Base-by-base conservation (phyloP, 1,140 invertebrate genomes). In the Bactericera cockerelli region DNA sequence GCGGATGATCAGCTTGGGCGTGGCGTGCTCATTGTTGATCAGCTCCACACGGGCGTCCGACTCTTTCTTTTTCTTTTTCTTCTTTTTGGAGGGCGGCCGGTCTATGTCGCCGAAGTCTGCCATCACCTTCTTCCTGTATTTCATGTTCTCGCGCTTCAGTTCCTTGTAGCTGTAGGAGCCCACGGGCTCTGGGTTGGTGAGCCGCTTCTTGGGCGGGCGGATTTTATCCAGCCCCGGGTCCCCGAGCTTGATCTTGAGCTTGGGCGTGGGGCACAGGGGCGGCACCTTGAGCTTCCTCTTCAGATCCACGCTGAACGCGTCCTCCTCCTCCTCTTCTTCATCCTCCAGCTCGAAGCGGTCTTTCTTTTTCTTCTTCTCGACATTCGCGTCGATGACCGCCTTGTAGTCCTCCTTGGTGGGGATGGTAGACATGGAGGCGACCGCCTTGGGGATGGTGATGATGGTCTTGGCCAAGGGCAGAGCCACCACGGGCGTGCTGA, bases 401-500 rank as follows among this genome's bases (percentile, higher is more conserved):
- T 84, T 81, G 67, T 89, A 89, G 67, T 90, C 87, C 63, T 89
- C 87, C 64, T 83, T 78, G 0, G 86, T 88, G 0, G 86, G 86
- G 65, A 89, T 87, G 25, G 79, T 83, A 0, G 84, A 86, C 83
- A 89, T 87, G 0, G 86, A 89, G 1, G 86, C 84, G 1, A 89
- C 86, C 1, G 87, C 87, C 72, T 89, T 89, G 0, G 87, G 87
- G 63, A 89, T 88, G 0, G 85, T 87, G 38, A 89, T 87, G 2
- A 85, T 80, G 13, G 82, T 82, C 31, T 86, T 76, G 61, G 75
- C 79, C 13, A 84, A 66, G 0, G 80, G 79, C 28, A 81, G 79
- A n/a, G 79, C 77, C 4, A 75, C 68, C 0, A 75, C 67, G 26
- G 66, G 71, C n/a, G 72, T 71, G n/a, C 72, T 66, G 13, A 72